phyloP scores from a whole-genome alignment of 2,113 vertebrate genomes.

The Ailuropoda melanoleuca region DNA sequence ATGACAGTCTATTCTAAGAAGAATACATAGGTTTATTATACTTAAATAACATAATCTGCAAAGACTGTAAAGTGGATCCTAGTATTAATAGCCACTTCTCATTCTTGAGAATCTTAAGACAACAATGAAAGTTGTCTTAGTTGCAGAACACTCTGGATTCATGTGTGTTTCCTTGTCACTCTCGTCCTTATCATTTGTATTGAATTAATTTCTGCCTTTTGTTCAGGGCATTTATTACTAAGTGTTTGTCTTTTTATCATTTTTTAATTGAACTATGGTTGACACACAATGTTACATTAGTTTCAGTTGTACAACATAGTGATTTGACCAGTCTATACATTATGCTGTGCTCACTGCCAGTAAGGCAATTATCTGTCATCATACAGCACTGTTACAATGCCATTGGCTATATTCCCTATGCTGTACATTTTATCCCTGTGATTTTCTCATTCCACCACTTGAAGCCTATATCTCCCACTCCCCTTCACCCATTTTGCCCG shows the following conservation, averaged over 20 bases:
- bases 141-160: neutral
- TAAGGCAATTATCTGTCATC: neutral
- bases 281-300: neutral
- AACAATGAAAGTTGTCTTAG: neutral
- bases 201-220: conserved; percentile 38
- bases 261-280: neutral
- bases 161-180: neutral
- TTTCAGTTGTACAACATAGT: neutral
- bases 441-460: neutral
- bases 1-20: neutral
- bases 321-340: neutral
- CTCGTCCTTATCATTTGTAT: neutral
- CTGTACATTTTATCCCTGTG: neutral
- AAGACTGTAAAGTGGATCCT: neutral
- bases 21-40: neutral
- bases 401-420: neutral
- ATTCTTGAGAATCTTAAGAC: neutral
- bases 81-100: neutral
- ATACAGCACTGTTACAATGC: neutral
- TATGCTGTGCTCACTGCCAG: neutral
- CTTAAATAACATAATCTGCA: neutral
- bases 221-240: neutral
- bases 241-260: neutral
- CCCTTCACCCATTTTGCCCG: neutral
- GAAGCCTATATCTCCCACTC: neutral